These are phyloP conservation scores for Chelonia mydas DNA, from an alignment of 2,797 vertebrate species.

Conservation along the genomic window DNA sequence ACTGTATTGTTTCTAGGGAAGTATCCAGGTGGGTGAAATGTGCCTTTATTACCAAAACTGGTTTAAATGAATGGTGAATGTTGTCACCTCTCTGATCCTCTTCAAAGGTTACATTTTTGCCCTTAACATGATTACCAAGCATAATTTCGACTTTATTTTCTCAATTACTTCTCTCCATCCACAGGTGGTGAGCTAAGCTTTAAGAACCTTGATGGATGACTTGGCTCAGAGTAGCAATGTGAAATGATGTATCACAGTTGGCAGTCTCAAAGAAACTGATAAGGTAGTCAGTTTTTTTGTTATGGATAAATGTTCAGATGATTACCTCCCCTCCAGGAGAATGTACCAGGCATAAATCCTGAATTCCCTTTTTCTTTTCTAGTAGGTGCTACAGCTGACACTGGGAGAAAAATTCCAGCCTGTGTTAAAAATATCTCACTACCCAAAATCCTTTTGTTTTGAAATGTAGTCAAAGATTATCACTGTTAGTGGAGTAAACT, in stretches of 20 bases:
- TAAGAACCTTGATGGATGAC: constrained; percentile 67
- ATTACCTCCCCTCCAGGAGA: constrained; percentile 33
- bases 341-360: constrained; percentile 5
- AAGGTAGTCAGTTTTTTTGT: constrained; percentile 39
- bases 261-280: constrained; percentile 60
- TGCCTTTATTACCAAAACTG: background rate
- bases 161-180: constrained; percentile 29
- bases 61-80: background rate
- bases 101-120: constrained; percentile 30
- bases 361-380: background rate
- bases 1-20: background rate
- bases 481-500: background rate
- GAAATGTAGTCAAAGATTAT: background rate
- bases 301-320: constrained; percentile 43
- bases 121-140: constrained; percentile 20
- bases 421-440: background rate
- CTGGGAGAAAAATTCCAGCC: background rate
- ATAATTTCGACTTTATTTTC: constrained; percentile 26
- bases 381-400: background rate
- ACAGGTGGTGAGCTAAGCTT: constrained; percentile 61
- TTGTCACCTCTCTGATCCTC: constrained; percentile 33
- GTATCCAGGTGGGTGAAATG: background rate
- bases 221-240: constrained; percentile 56
- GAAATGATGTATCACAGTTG: constrained; percentile 64
- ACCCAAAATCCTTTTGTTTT: background rate